Conservation (phyloP, 2,113 vertebrate genomes). For the Colaptes auratus region DNA sequence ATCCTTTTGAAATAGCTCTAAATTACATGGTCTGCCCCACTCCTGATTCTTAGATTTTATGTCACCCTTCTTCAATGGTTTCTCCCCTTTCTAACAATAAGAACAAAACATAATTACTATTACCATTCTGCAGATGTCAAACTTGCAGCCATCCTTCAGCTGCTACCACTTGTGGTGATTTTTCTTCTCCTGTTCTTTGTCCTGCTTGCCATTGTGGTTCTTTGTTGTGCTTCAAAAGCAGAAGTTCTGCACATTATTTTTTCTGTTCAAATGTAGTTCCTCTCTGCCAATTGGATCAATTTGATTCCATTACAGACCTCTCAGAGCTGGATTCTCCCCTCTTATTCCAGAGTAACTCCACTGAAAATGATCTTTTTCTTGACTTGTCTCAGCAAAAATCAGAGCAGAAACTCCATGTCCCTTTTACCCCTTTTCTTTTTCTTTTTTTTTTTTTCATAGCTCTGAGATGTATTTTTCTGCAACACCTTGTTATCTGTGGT, state of each 20-base stretch:
- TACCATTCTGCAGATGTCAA: conserved; percentile 46
- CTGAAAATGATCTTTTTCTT: conserved; percentile 36
- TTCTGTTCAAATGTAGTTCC: conserved; percentile 14
- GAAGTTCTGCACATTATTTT: conserved; percentile 12
- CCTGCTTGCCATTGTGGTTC: conserved; percentile 42
- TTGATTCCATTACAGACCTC: conserved; percentile 49
- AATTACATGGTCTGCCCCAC: conserved; percentile 54
- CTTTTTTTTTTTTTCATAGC: neutral
- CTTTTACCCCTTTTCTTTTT: neutral
- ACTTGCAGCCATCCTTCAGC: conserved; percentile 37
- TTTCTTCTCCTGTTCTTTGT: conserved; percentile 55
- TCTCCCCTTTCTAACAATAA: conserved; percentile 11
- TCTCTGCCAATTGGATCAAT: conserved; percentile 55
- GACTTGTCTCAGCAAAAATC: neutral
- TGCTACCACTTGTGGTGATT: conserved; percentile 41
- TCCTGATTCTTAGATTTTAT: conserved; percentile 56
- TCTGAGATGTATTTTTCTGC: neutral
- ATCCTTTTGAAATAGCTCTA: conserved; percentile 51
- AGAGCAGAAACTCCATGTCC: neutral
- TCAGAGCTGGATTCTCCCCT: conserved; percentile 40
- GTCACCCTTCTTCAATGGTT: conserved; percentile 23
- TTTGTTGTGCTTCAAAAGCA: conserved; percentile 63
- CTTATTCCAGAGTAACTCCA: neutral
- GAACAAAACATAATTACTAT: conserved; percentile 60
- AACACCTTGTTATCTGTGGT: neutral